phyloP scores from a whole-genome alignment of 1,140 invertebrate genomes.

The Diorhabda elongata region DNA sequence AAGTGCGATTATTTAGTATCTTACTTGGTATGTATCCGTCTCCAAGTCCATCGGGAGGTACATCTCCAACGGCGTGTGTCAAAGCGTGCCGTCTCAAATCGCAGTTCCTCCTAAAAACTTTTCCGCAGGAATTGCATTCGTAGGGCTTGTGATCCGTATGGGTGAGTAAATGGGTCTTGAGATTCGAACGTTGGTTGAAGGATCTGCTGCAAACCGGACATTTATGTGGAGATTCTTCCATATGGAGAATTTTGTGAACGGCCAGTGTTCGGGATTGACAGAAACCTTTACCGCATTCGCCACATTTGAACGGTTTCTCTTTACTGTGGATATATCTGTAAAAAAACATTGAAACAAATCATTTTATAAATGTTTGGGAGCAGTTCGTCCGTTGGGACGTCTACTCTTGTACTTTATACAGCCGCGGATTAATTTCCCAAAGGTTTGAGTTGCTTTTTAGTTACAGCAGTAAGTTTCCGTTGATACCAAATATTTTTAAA shows the following conservation, averaged over 20 bases:
- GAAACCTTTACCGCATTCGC: constrained; percentile 93
- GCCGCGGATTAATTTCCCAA: no score
- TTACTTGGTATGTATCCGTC: constrained; percentile 61
- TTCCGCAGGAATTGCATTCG: constrained; percentile 85
- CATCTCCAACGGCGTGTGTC: constrained; percentile 80
- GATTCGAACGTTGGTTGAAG: constrained; percentile 87
- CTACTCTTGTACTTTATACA: no score
- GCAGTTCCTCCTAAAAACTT: constrained; percentile 81
- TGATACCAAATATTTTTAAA: no score
- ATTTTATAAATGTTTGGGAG: no score
- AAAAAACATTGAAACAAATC: constrained; percentile 27
- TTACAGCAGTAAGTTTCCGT: no score
- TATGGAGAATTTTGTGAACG: constrained; percentile 88
- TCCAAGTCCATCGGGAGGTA: constrained; percentile 63
- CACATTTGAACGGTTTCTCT: constrained; percentile 95
- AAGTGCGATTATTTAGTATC: constrained; percentile 20
- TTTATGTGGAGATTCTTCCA: constrained; percentile 89
- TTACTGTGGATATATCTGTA: constrained; percentile 94
- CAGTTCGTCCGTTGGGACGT: not conserved
- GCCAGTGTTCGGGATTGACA: constrained; percentile 91
- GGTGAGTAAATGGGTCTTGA: constrained; percentile 90
- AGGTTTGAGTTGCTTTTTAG: no score
- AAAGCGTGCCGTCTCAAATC: constrained; percentile 78
- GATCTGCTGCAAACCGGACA: constrained; percentile 83
- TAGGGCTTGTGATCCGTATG: constrained; percentile 94